Conservation (phyloP, 2,888 invertebrate species). For the Pantelozetes paolii region DNA sequence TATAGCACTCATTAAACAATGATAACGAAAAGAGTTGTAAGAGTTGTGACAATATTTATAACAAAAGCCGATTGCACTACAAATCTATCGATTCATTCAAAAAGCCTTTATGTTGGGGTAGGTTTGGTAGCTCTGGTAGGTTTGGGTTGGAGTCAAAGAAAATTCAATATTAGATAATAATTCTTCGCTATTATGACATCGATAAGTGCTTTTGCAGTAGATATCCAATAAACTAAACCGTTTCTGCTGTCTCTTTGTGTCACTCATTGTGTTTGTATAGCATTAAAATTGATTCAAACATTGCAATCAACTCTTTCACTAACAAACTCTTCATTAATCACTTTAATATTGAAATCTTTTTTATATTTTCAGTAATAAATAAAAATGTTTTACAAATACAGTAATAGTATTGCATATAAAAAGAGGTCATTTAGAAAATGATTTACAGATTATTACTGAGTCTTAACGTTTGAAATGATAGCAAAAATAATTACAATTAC, state of each 20-base stretch:
- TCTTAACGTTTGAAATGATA: neutral
- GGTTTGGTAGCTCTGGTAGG: neutral
- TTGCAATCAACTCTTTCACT: conserved; percentile 14
- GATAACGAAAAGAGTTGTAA: conserved; percentile 8
- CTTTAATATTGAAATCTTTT: neutral
- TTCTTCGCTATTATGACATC: conserved; percentile 35
- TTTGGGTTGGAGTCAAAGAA: neutral
- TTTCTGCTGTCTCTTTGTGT: conserved; percentile 17
- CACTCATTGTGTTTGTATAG: neutral
- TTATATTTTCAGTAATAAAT: conserved; percentile 2
- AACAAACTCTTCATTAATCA: conserved; percentile 33
- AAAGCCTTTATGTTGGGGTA: conserved; percentile 6
- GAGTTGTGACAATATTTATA: conserved; percentile 22
- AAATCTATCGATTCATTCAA: conserved; percentile 25
- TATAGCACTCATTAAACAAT: conserved; percentile 37
- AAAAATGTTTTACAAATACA: conserved; percentile 20
- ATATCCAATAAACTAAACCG: conserved; percentile 36
- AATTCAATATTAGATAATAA: conserved; percentile 34
- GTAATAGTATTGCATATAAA: conserved; percentile 1
- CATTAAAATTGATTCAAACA: conserved; percentile 33
- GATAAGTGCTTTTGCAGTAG: conserved; percentile 34
- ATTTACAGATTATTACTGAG: conserved; percentile 3
- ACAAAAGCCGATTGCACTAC: conserved; percentile 29
- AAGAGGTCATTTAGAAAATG: conserved; percentile 26
- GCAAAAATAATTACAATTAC: conserved; percentile 21